Evolutionary conservation across 2,113 vertebrate species (phyloP), one percentile per base, ranked within the genome.

Genomic region (Tachysurus fulvidraco): DNA sequence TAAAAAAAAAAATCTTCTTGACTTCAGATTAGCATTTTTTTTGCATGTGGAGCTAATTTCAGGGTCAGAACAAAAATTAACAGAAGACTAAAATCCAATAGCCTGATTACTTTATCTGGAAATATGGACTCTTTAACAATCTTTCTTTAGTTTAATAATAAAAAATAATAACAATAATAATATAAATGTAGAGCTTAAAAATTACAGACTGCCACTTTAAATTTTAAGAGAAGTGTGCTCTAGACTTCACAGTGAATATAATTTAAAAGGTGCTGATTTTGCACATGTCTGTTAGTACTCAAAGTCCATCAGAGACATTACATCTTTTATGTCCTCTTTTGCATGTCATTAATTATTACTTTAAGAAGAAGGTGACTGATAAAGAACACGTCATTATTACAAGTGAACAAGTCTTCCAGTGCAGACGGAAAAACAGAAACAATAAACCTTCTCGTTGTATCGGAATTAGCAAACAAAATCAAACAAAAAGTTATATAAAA

Each of bases 401-500:
- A 67, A 50, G 46, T 50, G 1, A n/a, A 17, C 11, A 62, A 23
- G 60, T 62, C 21, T 30, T 41, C 36, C 16, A 41, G 8, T 19
- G 6, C 19, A 16, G 36, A 71, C 36, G 2, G 19, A 19, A 41
- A 21, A 73, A 44, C 44, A 12, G 41, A 21, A 73, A 4, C 23
- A 23, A 2, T 23, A 9, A 21, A 73, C 28, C 28, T n/a, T n/a
- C n/a, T 3, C 5, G 1, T 16, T 67, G n/a, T 17, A 67, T 25
- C 10, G 46, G 23, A 50, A 76, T 50, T 76, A 50, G 10, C 50
- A n/a, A 76, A 76, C 17, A 74, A 13, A 46, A 76, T 21, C 10
- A 64, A 78, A 19, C 44, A 46, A 19, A 73, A 62, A 69, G 83
- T 88, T 69, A 36, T 60, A 78, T 83, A 83, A 67, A 88, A 85